Base-by-base conservation (phyloP, 64 coral and sea anemone species). In the Montipora cactus region DNA sequence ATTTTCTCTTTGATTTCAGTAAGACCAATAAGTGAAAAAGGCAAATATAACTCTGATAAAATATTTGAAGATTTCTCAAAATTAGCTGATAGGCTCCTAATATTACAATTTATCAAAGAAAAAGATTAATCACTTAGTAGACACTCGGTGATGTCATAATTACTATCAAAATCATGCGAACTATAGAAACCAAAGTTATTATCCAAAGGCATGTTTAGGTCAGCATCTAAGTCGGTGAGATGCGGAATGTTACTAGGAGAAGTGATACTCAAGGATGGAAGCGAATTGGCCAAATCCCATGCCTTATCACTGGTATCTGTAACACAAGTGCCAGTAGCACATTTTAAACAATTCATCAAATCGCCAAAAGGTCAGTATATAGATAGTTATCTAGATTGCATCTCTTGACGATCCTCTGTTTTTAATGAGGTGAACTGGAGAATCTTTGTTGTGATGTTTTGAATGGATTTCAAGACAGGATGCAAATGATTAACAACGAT, bases 141-240 rank as follows among this genome's bases (percentile, higher is more conserved):
- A 28, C 25, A 28, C 25, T 28, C 25, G 25, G 25, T 28, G 25
- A 28, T 28, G 25, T 28, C 25, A 28, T 28, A 28, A 28, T 28
- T 28, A 28, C 0, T 0, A 28, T 28, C 0, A 28, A 28, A 28
- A 28, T 28, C 25, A 28, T 28, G 25, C 25, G 51, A 53, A 53
- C 73, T 66, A 61, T 79, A 90, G 53, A 78, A 90, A 77, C 73
- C 64, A 90, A 90, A 90, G 75, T 79, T 90, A 37, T 90, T 18
- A 90, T 90, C 88, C 50, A 78, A 18, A 23, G 88, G 88, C 88
- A 90, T 78, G 50, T 90, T 90, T 37, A 79, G 73, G 75, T 90
- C 88, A 78, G 61, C 50, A 79, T 89, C 75, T 52, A 55, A 89
- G 74, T 77, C 77, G 45, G 87, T 89, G 53, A 89, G 70, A 59